These are phyloP conservation scores for Andrena fulva DNA, from an alignment of 2,888 invertebrate species.

Conservation along the genomic window DNA sequence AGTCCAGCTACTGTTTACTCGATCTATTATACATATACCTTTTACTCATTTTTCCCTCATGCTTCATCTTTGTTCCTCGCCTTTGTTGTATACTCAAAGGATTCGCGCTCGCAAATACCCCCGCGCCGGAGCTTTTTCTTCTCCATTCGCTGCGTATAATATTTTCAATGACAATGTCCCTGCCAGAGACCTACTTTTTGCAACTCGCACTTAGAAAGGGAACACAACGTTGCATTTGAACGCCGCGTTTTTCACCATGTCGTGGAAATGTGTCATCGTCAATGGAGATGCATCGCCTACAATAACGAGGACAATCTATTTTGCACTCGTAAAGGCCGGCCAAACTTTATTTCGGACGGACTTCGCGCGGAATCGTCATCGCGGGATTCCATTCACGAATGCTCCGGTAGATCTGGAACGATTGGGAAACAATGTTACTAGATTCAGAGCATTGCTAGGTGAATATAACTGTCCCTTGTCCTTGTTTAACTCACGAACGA, in stretches of 20 bases:
- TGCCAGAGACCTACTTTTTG: constrained; percentile 69
- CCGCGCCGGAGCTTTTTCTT: constrained; percentile 46
- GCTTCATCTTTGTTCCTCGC: constrained; percentile 42
- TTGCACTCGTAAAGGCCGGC: constrained; percentile 59
- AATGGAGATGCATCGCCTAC: constrained; percentile 76
- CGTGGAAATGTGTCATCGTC: constrained; percentile 71
- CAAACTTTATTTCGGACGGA: constrained; percentile 62
- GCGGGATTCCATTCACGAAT: constrained; percentile 6
- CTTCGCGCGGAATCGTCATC: constrained; percentile 42
- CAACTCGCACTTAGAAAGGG: constrained; percentile 61
- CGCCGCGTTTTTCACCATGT: constrained; percentile 61
- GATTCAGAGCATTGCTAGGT: not conserved
- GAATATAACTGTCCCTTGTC: too few species aligned
- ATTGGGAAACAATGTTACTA: not conserved
- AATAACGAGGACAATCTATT: constrained; percentile 76
- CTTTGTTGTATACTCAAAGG: constrained; percentile 47
- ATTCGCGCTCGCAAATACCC: constrained; percentile 60
- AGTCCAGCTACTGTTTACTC: constrained; percentile 39
- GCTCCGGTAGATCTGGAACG: not conserved
- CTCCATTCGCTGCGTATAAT: constrained; percentile 59
- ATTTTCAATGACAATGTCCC: constrained; percentile 64
- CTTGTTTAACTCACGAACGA: not conserved
- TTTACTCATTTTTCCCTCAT: constrained; percentile 5
- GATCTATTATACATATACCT: constrained; percentile 40
- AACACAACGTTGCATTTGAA: constrained; percentile 58